Evolutionary conservation across 2,888 invertebrate species (phyloP).

Genomic region (Leptopilina syphax): DNA sequence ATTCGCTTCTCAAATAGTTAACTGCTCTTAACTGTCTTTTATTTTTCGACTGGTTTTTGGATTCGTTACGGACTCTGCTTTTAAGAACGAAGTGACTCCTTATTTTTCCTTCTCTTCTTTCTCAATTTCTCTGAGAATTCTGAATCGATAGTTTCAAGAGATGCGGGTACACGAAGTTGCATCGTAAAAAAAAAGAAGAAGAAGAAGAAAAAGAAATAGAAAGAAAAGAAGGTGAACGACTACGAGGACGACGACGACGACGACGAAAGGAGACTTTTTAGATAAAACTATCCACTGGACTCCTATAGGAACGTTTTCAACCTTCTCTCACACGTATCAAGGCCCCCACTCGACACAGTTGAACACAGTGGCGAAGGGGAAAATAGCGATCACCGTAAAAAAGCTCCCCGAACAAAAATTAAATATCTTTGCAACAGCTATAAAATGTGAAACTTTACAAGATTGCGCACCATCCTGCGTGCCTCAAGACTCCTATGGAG

Average conservation of each 20-base stretch:
- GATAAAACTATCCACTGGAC: conserved; percentile 49
- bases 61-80: conserved; percentile 36
- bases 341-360: conserved; percentile 10
- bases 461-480: conserved; percentile 50
- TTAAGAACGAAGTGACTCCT: conserved; percentile 17
- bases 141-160: conserved; percentile 30
- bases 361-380: conserved; percentile 40
- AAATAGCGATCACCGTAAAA: conserved; percentile 63
- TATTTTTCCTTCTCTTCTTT: no score
- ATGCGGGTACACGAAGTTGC: conserved; percentile 45
- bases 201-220: conserved; percentile 1
- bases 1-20: conserved; percentile 37
- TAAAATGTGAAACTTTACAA: conserved; percentile 69
- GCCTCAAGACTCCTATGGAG: conserved; percentile 49
- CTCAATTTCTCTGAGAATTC: background rate
- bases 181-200: conserved; percentile 45
- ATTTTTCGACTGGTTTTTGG: conserved; percentile 16
- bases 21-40: conserved; percentile 35
- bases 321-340: conserved; percentile 33
- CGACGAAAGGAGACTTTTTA: conserved; percentile 45
- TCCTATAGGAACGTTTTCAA: conserved; percentile 38
- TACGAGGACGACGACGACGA: conserved; percentile 9
- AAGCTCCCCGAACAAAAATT: conserved; percentile 68
- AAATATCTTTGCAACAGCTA: conserved; percentile 70
- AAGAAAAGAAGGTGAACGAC: background rate